These are phyloP conservation scores for Mythimna pallens DNA, from an alignment of 2,888 invertebrate genomes.

Conservation along the genomic window DNA sequence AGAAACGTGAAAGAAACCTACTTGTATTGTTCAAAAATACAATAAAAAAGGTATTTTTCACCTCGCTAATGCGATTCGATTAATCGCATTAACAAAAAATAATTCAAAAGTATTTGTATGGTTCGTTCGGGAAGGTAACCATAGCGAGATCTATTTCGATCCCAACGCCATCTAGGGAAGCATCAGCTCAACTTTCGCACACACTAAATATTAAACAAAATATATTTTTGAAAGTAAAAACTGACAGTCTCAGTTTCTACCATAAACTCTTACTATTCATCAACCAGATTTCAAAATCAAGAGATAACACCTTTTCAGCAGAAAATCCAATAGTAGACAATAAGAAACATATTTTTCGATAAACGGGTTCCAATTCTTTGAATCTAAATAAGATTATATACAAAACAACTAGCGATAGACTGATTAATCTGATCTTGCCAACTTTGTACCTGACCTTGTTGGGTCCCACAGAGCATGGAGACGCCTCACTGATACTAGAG, in stretches of 20 bases:
- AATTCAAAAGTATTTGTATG: too few species aligned
- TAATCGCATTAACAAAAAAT: too few species aligned
- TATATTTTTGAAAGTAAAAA: background rate
- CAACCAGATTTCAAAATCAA: background rate
- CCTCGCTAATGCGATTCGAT: too few species aligned
- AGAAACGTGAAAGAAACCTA: too few species aligned
- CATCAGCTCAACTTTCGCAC: too few species aligned
- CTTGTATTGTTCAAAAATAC: too few species aligned
- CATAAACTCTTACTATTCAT: background rate
- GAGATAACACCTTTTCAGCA: background rate
- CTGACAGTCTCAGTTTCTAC: background rate
- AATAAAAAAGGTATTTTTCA: too few species aligned
- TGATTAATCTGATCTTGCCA: slow-evolving; percentile 46
- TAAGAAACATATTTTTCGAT: background rate
- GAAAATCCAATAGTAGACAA: background rate
- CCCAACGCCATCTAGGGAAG: too few species aligned
- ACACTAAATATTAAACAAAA: too few species aligned
- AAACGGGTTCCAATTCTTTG: background rate
- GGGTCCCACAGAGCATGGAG: background rate
- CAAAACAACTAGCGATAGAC: slow-evolving; percentile 33
- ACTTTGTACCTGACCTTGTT: slow-evolving; percentile 41
- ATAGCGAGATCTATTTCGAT: too few species aligned
- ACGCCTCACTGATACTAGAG: background rate
- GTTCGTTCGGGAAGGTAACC: too few species aligned
- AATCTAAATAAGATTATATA: slow-evolving; percentile 30